Evolutionary conservation across 2,888 invertebrate species (phyloP).

Genomic region (Standfussiana lucernea): DNA sequence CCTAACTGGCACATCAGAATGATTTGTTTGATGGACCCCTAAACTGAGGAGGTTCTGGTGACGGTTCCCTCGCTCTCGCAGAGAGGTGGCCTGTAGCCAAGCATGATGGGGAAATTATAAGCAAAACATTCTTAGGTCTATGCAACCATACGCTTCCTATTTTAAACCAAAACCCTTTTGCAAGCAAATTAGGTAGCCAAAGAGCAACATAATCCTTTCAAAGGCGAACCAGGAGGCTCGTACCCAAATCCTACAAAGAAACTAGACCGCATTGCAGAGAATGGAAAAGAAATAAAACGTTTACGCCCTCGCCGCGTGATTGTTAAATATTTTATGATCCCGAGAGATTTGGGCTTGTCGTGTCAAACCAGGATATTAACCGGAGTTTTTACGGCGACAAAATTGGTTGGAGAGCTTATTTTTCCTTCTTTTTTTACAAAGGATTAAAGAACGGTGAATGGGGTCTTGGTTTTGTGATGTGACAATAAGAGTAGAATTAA

Average conservation of each 20-base stretch:
- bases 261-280: constrained; percentile 77
- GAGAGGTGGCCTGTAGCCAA: too few relatives aligned
- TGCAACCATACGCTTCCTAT: neutral
- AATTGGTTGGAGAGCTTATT: constrained; percentile 59
- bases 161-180: neutral
- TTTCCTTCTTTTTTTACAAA: constrained; percentile 36
- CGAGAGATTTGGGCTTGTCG: constrained; percentile 69
- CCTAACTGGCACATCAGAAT: too few relatives aligned
- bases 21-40: too few relatives aligned
- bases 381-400: constrained; percentile 58
- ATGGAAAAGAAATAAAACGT: constrained; percentile 77
- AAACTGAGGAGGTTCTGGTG: neutral
- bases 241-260: constrained; percentile 54
- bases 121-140: too few relatives aligned
- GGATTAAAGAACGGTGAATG: constrained; percentile 8
- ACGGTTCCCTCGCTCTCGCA: too few relatives aligned
- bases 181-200: neutral
- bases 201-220: neutral
- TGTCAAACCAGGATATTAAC: constrained; percentile 69
- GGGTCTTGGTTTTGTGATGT: neutral
- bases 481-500: constrained; percentile 1
- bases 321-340: constrained; percentile 81
- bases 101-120: neutral
- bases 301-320: constrained; percentile 73
- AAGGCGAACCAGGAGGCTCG: constrained; percentile 2